Evolutionary conservation across 2,888 invertebrate genomes (phyloP).

Genomic region (Nomada flava): DNA sequence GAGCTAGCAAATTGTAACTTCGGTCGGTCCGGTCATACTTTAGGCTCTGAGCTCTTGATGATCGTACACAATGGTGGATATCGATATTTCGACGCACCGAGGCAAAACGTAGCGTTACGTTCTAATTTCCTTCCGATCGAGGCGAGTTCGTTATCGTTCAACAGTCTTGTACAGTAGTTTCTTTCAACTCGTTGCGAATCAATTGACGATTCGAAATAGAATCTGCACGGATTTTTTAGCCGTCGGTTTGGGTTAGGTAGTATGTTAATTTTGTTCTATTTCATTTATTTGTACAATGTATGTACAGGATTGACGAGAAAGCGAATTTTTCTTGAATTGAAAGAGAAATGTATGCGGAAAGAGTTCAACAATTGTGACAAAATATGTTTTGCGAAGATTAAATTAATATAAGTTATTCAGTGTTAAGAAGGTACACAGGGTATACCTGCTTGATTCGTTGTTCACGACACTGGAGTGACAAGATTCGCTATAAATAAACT

Average conservation of each 20-base stretch:
- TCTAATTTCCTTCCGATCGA: neutral
- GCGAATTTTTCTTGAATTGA: too few species aligned
- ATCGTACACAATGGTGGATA: constrained; percentile 7
- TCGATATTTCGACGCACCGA: constrained; percentile 1
- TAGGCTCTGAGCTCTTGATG: constrained; percentile 10
- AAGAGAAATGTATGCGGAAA: too few species aligned
- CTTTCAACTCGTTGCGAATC: neutral
- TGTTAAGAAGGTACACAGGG: neutral
- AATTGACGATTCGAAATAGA: neutral
- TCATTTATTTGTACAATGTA: too few species aligned
- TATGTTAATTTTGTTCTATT: too few species aligned
- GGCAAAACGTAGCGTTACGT: neutral
- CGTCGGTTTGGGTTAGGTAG: neutral
- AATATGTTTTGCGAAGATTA: too few species aligned
- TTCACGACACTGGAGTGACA: neutral
- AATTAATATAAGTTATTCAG: too few species aligned
- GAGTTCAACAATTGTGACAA: too few species aligned
- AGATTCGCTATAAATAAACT: neutral
- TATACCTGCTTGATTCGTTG: neutral
- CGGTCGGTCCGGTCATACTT: constrained; percentile 36
- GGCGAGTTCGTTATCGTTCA: neutral
- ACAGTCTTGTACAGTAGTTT: neutral
- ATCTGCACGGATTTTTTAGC: neutral
- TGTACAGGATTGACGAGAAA: too few species aligned
- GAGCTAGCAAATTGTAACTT: constrained; percentile 23